A percentile compares a stretch with the other conserved stretches of the same genome.
Evolutionary conservation across 2,113 vertebrate genomes (phyloP).

Genomic region (Osmerus eperlanus): DNA sequence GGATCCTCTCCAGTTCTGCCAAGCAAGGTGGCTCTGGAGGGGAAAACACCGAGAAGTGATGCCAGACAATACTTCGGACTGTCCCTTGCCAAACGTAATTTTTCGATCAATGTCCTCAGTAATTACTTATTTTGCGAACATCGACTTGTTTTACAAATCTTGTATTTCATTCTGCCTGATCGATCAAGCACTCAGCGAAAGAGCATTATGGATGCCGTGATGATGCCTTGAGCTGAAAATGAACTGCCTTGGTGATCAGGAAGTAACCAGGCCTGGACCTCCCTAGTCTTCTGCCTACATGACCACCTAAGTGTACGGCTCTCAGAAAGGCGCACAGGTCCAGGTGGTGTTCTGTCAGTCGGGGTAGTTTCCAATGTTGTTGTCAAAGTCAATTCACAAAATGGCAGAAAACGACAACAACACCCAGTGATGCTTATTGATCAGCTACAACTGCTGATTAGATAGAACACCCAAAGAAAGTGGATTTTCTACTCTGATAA

Average conservation of each 20-base stretch:
- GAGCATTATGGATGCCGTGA: conserved; percentile 30
- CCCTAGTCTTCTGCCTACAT: no score
- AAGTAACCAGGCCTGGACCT: no score
- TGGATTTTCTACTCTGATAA: no score
- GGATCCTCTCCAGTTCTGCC: conserved; percentile 87
- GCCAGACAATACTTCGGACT: conserved; percentile 26
- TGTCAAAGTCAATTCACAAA: no score
- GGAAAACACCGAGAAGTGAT: conserved; percentile 31
- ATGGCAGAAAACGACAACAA: no score
- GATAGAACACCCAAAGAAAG: no score
- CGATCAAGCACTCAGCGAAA: conserved; percentile 39
- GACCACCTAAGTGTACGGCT: no score
- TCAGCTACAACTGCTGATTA: no score
- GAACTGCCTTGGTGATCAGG: conserved; percentile 1
- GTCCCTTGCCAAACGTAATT: conserved; percentile 26
- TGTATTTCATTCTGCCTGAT: conserved; percentile 40
- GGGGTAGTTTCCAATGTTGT: no score
- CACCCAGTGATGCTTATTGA: no score
- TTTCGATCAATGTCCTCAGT: conserved; percentile 51
- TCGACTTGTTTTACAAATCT: conserved; percentile 49
- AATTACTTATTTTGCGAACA: conserved; percentile 40
- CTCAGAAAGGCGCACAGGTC: no score
- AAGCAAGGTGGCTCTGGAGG: conserved; percentile 90
- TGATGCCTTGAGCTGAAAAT: conserved; percentile 19
- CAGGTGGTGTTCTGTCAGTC: no score